Base-by-base conservation (phyloP, 2,797 vertebrate species). In the Lemur catta region DNA sequence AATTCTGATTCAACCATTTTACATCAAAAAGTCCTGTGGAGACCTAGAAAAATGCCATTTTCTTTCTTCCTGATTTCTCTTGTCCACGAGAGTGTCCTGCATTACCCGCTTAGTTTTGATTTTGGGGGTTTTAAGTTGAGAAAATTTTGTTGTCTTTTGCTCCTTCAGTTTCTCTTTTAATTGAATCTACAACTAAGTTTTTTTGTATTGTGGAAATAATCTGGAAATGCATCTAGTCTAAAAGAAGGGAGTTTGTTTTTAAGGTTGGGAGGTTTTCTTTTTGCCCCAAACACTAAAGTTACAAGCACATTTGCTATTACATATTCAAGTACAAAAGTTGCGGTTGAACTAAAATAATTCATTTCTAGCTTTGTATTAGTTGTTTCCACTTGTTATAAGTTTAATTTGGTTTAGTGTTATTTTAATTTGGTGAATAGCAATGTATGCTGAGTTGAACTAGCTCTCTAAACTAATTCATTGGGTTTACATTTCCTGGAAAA, bases 1-100 rank as follows among this genome's bases (percentile, higher is more conserved):
- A 93, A 35, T 97, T 97, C 84, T 92, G 55, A 94, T 86, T 96
- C 84, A 79, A 69, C 57, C 30, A 55, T 90, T 94, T 97, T 82
- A 87, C 63, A 91, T 35, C 43, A 95, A 22, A 93, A 95, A 79
- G 71, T 81, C 61, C 38, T 6, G 30, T 72, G 50, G 91, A 93
- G 72, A 82, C 94, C 38, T 48, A 61, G 89, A 89, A 95, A 95
- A 94, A 94, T 85, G 78, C 48, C 82, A 52, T 75, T 85, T 82
- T 76, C 76, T 91, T 81, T 82, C 28, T 94, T 89, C 38, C 86
- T 84, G 69, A 55, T 95, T 94, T 95, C 65, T 75, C 33, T 41
- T 90, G n/a, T 79, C 15, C 26, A 79, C 7, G 17, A 57, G n/a
- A 81, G n/a, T 46, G 17, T 81, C 72, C 38, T 59, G 33, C 4